Conservation (phyloP, 53 echinoderm and acorn worm genomes). For the Holothuria leucospilota region DNA sequence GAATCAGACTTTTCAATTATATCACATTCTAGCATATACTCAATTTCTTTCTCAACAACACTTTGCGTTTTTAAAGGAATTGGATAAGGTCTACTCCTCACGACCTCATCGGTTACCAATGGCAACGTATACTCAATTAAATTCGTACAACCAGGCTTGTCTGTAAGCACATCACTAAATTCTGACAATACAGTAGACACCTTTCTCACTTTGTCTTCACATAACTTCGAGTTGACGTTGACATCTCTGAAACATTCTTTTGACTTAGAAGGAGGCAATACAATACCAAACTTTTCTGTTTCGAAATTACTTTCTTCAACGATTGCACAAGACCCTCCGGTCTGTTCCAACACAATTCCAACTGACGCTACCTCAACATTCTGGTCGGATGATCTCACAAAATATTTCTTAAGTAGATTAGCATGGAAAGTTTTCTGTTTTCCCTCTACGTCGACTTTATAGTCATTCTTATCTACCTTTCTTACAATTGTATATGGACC, state of each 20-base stretch:
- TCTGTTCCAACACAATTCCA: background rate
- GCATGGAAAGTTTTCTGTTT: constrained; percentile 49
- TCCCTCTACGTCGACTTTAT: constrained; percentile 33
- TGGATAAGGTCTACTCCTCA: constrained; percentile 21
- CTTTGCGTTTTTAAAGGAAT: constrained; percentile 4
- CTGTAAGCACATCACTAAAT: no score
- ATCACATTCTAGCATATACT: constrained; percentile 40
- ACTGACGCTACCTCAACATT: background rate
- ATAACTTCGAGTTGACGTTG: background rate
- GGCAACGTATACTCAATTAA: no score
- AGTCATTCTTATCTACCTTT: constrained; percentile 38
- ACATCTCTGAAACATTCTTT: constrained; percentile 7
- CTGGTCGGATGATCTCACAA: background rate
- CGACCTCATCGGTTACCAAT: no score
- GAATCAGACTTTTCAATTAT: no score
- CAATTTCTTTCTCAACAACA: background rate
- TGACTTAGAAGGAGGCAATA: constrained; percentile 1
- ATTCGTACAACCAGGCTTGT: no score
- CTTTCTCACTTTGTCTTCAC: background rate
- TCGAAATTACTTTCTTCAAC: background rate
- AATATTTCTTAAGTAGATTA: no score
- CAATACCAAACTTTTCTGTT: background rate
- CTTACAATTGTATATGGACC: constrained; percentile 39
- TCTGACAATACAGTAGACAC: background rate
- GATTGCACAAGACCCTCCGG: constrained; percentile 1